Percentiles rank a stretch among this genome's conserved stretches.
Conservation (phyloP, 2,797 vertebrate genomes). For the Chanos chanos region DNA sequence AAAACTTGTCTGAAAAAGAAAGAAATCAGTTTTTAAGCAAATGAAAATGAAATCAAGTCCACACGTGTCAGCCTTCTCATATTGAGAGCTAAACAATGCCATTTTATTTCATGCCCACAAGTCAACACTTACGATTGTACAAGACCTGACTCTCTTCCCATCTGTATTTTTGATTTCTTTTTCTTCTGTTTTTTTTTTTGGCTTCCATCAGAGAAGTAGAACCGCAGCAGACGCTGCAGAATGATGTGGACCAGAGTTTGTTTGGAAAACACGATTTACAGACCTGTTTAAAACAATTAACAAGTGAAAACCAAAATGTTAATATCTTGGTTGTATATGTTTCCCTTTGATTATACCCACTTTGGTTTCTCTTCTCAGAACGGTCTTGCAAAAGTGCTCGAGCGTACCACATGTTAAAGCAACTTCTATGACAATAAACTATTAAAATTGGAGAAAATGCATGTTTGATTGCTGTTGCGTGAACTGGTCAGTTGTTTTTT, state of each 20-base stretch:
- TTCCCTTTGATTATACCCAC: constrained; percentile 63
- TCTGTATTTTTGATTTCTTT: constrained; percentile 13
- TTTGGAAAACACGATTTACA: constrained; percentile 67
- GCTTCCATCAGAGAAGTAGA: constrained; percentile 77
- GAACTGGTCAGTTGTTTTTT: not conserved
- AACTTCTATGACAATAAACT: constrained; percentile 98
- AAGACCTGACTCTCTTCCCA: constrained; percentile 38
- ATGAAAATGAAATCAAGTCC: constrained; percentile 72
- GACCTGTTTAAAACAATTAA: constrained; percentile 75
- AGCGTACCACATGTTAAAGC: constrained; percentile 87
- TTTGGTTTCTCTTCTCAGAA: constrained; percentile 64
- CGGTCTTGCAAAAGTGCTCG: constrained; percentile 76
- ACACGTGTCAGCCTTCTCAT: constrained; percentile 99
- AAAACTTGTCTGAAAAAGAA: constrained; percentile 72
- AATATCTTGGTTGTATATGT: constrained; percentile 62
- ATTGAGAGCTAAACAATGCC: constrained; percentile 99
- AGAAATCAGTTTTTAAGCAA: constrained; percentile 72
- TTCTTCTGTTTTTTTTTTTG: constrained; percentile 36
- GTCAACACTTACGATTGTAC: constrained; percentile 48
- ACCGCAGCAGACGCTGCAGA: constrained; percentile 83
- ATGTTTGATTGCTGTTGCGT: not conserved
- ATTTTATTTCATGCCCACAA: constrained; percentile 82
- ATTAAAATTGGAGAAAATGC: constrained; percentile 81
- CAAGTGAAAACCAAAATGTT: constrained; percentile 64
- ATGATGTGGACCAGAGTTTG: constrained; percentile 87